Percentiles rank a stretch among this genome's conserved stretches.
These are phyloP conservation scores for Prietella phreatophila DNA, from an alignment of 2,113 vertebrate genomes.

Conservation along the genomic window DNA sequence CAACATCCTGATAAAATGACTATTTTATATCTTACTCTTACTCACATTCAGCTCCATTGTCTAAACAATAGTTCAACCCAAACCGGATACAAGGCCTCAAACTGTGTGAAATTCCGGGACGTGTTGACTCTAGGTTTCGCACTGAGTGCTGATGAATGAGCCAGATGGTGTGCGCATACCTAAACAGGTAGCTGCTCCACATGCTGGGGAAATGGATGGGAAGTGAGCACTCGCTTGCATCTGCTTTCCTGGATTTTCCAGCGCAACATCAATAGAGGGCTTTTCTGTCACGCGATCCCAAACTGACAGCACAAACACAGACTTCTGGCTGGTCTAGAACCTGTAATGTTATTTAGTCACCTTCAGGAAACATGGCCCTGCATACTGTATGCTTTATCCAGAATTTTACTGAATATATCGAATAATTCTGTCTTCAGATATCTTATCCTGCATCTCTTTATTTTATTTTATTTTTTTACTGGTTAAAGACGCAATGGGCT, in stretches of 20 bases:
- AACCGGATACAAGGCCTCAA: conserved; percentile 12
- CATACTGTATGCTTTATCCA: neutral
- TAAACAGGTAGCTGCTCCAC: conserved; percentile 42
- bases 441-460: neutral
- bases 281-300: neutral
- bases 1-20: neutral
- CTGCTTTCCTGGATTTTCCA: conserved; percentile 50
- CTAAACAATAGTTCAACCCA: conserved; percentile 31
- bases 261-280: conserved; percentile 27
- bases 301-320: neutral
- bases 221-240: conserved; percentile 69
- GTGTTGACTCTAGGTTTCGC: conserved; percentile 40
- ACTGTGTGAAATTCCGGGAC: conserved; percentile 29
- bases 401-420: neutral
- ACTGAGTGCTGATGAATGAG: conserved; percentile 49
- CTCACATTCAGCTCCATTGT: neutral
- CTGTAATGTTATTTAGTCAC: neutral
- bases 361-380: neutral
- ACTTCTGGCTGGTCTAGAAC: neutral
- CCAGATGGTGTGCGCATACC: conserved; percentile 57
- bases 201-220: conserved; percentile 65
- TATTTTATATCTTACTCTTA: neutral
- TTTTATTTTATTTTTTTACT: neutral
- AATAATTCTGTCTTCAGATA: neutral
- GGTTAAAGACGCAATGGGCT: neutral